Conservation (phyloP, 2,113 vertebrate genomes). For the Raja brachyura region DNA sequence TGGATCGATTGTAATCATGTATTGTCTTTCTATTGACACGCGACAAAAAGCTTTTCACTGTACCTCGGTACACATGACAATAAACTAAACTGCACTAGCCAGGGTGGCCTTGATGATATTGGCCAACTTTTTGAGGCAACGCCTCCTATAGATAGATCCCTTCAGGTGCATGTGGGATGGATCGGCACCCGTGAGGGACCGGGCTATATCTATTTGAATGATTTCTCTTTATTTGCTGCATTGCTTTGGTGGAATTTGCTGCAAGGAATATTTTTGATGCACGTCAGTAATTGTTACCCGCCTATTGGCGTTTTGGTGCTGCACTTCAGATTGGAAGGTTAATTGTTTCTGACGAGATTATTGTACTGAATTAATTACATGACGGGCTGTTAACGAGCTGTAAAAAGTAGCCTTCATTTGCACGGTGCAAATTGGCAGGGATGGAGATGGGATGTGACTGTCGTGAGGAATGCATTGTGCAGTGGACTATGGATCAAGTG, state of each 20-base stretch:
- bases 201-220: no score
- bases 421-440: not conserved
- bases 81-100: no score
- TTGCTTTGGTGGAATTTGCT: not conserved
- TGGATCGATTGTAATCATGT: no score
- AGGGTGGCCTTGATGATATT: no score
- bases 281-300: not conserved
- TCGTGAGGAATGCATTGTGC: not conserved
- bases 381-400: not conserved
- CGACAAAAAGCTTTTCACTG: no score
- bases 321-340: not conserved
- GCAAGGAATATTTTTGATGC: no score
- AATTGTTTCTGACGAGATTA: conserved; percentile 17
- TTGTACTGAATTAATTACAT: not conserved
- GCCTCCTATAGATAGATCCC: no score
- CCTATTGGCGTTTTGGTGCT: not conserved
- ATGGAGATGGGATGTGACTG: not conserved
- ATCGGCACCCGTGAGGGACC: no score
- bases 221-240: not conserved
- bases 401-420: not conserved
- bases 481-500: not conserved
- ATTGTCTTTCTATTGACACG: no score
- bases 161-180: no score
- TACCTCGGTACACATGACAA: no score
- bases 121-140: no score